Percentiles rank a stretch among this genome's conserved stretches.
These are phyloP conservation scores for Theonella swinhoei DNA, from an alignment of 37 sponge, comb jelly and placozoan genomes.

Conservation along the genomic window DNA sequence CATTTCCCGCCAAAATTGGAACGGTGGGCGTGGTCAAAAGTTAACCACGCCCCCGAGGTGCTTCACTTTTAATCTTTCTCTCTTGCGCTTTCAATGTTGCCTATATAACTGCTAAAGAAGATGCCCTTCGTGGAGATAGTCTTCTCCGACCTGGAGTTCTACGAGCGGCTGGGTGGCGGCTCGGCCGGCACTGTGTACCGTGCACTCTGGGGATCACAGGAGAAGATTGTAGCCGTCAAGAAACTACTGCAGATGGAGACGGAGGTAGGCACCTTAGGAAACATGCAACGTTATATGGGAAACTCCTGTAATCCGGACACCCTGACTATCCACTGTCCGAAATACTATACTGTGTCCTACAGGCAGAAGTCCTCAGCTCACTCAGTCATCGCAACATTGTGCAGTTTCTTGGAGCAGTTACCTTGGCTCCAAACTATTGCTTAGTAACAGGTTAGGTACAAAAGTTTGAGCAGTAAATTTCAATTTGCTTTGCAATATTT, in stretches of 20 bases:
- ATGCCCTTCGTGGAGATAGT: conserved; percentile 79
- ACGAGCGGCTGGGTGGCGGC: conserved; percentile 76
- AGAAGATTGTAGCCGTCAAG: conserved; percentile 89
- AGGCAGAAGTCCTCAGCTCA: conserved; percentile 83
- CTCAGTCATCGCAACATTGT: conserved; percentile 89
- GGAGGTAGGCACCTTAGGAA: conserved; percentile 40
- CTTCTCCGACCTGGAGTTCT: conserved; percentile 79
- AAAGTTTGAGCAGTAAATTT: no score
- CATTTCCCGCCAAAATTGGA: conserved; percentile 19
- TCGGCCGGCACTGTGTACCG: conserved; percentile 85
- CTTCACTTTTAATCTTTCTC: background rate
- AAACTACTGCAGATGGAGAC: conserved; percentile 70
- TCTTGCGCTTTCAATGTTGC: background rate
- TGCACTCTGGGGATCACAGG: conserved; percentile 72
- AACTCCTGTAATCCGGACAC: background rate
- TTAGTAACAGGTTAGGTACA: conserved; percentile 90
- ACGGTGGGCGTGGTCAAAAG: no score
- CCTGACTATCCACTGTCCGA: background rate
- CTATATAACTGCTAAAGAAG: background rate
- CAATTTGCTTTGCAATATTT: no score
- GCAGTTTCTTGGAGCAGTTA: conserved; percentile 90
- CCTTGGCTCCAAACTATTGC: conserved; percentile 71
- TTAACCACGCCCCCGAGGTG: background rate
- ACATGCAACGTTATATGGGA: background rate
- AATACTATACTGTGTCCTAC: no score